phyloP scores from a whole-genome alignment of 2,113 vertebrate genomes.

The Varanus salvator region DNA sequence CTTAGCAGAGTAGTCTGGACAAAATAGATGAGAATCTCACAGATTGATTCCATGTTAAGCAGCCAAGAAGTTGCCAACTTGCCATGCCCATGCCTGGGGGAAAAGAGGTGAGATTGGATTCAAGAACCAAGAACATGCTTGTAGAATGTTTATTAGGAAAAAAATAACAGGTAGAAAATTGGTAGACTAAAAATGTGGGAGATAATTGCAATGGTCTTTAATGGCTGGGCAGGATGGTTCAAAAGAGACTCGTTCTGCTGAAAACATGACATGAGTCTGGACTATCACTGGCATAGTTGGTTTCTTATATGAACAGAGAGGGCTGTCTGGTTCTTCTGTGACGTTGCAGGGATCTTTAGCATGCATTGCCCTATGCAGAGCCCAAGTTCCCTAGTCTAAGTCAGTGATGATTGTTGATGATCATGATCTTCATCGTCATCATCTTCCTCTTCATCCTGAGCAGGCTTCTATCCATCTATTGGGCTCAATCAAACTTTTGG shows the following conservation, averaged over 20 bases:
- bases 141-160: background rate
- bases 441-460: too few species aligned
- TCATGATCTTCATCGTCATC: too few species aligned
- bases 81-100: background rate
- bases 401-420: too few species aligned
- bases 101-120: conserved; percentile 2
- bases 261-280: background rate
- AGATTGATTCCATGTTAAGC: background rate
- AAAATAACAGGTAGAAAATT: background rate
- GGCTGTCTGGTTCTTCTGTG: background rate
- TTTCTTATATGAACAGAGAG: background rate
- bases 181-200: background rate
- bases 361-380: background rate
- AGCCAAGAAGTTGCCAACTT: background rate
- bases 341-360: background rate
- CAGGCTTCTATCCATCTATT: background rate
- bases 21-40: background rate
- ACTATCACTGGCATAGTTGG: background rate
- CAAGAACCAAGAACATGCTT: background rate
- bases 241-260: background rate
- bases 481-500: background rate
- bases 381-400: background rate
- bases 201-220: background rate
- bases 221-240: background rate
- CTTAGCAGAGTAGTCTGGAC: background rate